Base-by-base conservation (phyloP, 2,797 vertebrate genomes). In the Anas acuta region DNA sequence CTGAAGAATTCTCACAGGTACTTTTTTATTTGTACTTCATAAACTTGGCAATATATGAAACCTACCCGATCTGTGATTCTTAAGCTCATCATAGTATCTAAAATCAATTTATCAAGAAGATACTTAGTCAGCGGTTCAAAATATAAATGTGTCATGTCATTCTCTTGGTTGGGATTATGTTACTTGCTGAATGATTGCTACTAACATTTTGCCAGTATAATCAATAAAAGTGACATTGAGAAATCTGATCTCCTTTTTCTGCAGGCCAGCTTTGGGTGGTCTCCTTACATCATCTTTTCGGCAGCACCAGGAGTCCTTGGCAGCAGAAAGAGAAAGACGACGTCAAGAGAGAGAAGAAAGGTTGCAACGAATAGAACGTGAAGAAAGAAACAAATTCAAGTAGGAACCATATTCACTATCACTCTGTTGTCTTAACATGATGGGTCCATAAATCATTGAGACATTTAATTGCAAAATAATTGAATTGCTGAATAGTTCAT, bases 361-460 rank as follows among this genome's bases (percentile, higher is more conserved):
- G 35, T 97, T 99, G 96, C 99, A 99, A 97, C 98, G 98, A 87
- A 99, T 99, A 87, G 99, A 99, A 94, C 98, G 98, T 65, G 99
- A 99, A 94, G 99, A 99, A 97, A 99, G 99, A 93, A 99, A 98
- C 97, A 98, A 99, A 95, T 99, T 99, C 97, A 99, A 98, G 99
- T 99, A 97, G 98, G 98, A 97, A 51, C 7, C 18, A 58, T 54
- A 37, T 93, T 85, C 64, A 8, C 37, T 87, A 6, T 70, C 28
- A 6, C 11, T 84, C 20, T 86, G 16, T 90, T 91, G 13, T 30
- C 64, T 85, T 92, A 58, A 76, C 49, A 3, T 80, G 47, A 71
- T 58, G 56, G 21, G 28, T 54, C 65, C 71, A 30, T 87, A 72
- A 83, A 57, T 89, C 67, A 51, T 20, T 54, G 61, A 67, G 49